Base-by-base conservation (phyloP, 30 jellyfish, hydroid and myxozoan species). In the Phacellophora camtschatica region DNA sequence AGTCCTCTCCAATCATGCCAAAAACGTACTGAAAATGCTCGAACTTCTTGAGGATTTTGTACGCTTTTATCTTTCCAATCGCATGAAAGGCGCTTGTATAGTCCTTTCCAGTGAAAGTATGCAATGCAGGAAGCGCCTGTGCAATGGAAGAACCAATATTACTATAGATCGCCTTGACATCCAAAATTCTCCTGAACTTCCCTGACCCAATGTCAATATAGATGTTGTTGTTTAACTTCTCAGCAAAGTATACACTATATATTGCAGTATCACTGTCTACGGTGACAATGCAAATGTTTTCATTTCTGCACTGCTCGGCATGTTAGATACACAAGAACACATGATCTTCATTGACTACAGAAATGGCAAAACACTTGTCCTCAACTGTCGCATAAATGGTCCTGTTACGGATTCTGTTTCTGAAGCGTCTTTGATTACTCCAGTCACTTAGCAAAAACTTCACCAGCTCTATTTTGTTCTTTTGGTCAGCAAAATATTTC, bases 51-150 rank as follows among this genome's bases (percentile, higher is more conserved):
- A 73, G 58, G 23, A 54, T 24, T 73, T 73, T 73, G 63, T 33
- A 49, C 29, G 87, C 81, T 54, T 73, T 73, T 33, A 34, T 45
- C 43, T 73, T 73, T 18, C 84, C 84, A 11, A 12, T 42, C 25
- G 39, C 84, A 30, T 71, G 84, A 37, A 73, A 50, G 33, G 88
- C 66, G 41, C 82, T 76, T 36, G 82, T 76, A 58, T 76, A 76
- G 68, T 76, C 88, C 13, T 33, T 48, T 16, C 87, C 87, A 25
- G 87, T 73, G 87, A 73, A 73, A 49, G 79, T 61, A 53, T 73
- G 87, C 59, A 76, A 45, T 25, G 69, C 83, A 16, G 83, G 88
- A 24, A 58, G 69, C 11, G 69, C 88, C 50, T 58, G 36, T 33
- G 67, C 43, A 31, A 56, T 29, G 39, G 68, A 56, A 4, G 66